Conservation (phyloP, 2,797 vertebrate genomes). For the Erethizon dorsatum region DNA sequence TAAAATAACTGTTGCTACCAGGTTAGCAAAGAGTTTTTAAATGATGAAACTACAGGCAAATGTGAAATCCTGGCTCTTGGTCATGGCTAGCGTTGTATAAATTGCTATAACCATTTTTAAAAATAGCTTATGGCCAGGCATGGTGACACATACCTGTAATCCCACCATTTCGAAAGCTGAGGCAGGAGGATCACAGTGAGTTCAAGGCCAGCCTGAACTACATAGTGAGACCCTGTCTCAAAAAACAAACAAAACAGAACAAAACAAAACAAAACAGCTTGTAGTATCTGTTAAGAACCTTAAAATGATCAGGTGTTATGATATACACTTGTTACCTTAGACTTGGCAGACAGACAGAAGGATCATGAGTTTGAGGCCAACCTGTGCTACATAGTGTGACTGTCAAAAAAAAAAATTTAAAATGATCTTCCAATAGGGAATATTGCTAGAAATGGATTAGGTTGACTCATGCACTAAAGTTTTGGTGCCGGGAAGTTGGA, state of each 20-base stretch:
- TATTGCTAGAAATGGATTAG: not conserved
- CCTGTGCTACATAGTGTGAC: not conserved
- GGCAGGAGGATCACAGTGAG: not conserved
- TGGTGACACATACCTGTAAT: not conserved
- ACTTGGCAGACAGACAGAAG: not conserved
- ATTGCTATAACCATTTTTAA: not conserved
- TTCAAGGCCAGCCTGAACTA: not conserved
- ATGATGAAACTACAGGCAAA: not conserved
- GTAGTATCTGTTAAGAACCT: not conserved
- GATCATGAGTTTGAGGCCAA: not conserved
- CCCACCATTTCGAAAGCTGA: not conserved
- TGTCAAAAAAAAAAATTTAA: not conserved
- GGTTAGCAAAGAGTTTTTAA: constrained; percentile 53
- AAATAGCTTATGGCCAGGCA: not conserved
- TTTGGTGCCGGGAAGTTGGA: not conserved
- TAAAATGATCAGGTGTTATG: not conserved
- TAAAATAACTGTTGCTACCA: constrained; percentile 9
- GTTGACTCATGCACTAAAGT: not conserved
- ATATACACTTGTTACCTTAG: not conserved
- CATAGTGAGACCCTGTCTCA: not conserved
- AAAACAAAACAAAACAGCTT: not conserved
- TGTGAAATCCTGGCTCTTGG: not conserved
- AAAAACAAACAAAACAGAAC: not conserved
- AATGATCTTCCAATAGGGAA: not conserved
- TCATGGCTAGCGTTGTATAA: not conserved